phyloP scores from a whole-genome alignment of 2,113 vertebrate genomes.

The Engraulis encrasicolus region DNA sequence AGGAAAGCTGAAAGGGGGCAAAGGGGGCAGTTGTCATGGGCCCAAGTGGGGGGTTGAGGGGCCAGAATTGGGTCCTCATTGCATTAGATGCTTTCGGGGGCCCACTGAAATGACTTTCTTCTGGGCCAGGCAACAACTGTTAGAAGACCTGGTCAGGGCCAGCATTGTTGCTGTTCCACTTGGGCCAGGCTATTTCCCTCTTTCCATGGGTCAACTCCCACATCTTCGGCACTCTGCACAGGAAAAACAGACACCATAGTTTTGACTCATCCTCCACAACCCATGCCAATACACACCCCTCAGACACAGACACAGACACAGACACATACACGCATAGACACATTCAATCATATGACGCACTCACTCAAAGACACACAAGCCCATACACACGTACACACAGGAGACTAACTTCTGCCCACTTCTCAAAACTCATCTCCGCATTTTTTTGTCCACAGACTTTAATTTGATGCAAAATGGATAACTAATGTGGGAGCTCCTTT shows the following conservation, averaged over 20 bases:
- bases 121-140: too few species aligned
- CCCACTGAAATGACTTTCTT: too few species aligned
- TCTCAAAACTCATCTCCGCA: neutral
- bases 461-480: slow-evolving; percentile 19
- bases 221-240: neutral
- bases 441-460: neutral
- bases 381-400: neutral
- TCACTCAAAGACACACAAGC: neutral
- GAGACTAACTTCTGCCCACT: neutral
- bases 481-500: neutral
- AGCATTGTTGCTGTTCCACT: neutral
- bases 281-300: neutral
- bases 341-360: too few species aligned
- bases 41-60: too few species aligned
- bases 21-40: too few species aligned
- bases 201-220: neutral
- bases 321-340: neutral
- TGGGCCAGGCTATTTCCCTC: neutral
- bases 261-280: too few species aligned
- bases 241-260: neutral
- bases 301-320: neutral
- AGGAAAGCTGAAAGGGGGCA: too few species aligned
- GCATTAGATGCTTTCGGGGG: too few species aligned
- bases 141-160: too few species aligned
- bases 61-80: too few species aligned